Percentiles rank a stretch among this genome's conserved stretches.
Conservation (phyloP, 2,113 vertebrate genomes). For the Carlito syrichta region DNA sequence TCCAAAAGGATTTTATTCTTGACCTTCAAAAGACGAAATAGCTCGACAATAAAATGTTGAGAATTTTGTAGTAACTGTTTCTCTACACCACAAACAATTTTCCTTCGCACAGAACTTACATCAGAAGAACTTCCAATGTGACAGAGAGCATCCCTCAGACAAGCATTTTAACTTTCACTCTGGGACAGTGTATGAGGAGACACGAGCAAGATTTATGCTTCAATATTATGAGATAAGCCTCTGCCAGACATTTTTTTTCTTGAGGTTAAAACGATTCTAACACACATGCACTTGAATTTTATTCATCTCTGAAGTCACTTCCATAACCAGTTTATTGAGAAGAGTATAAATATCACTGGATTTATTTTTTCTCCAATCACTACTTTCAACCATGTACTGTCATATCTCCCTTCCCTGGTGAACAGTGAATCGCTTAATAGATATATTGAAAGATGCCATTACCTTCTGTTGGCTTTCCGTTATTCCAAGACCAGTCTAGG, state of each 20-base stretch:
- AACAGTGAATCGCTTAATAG: not conserved
- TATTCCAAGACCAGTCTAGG: not conserved
- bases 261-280: constrained; percentile 7
- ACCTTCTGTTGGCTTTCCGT: constrained; percentile 19
- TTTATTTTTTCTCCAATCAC: not conserved
- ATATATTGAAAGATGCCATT: not conserved
- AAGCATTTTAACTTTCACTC: constrained; percentile 14
- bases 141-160: not conserved
- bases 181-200: not conserved
- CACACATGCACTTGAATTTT: not conserved
- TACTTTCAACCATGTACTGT: not conserved
- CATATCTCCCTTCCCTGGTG: not conserved
- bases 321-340: constrained; percentile 10
- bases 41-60: not conserved
- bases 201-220: constrained; percentile 4
- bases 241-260: not conserved
- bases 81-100: not conserved
- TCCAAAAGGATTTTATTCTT: constrained; percentile 41
- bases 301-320: constrained; percentile 45
- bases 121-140: not conserved
- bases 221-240: constrained; percentile 9
- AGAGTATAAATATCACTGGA: not conserved
- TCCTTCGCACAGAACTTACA: not conserved
- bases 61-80: not conserved
- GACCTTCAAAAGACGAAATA: constrained; percentile 34